These are phyloP conservation scores for Lordiphosa andalusiaca DNA, from an alignment of 2,888 invertebrate genomes.

Conservation along the genomic window DNA sequence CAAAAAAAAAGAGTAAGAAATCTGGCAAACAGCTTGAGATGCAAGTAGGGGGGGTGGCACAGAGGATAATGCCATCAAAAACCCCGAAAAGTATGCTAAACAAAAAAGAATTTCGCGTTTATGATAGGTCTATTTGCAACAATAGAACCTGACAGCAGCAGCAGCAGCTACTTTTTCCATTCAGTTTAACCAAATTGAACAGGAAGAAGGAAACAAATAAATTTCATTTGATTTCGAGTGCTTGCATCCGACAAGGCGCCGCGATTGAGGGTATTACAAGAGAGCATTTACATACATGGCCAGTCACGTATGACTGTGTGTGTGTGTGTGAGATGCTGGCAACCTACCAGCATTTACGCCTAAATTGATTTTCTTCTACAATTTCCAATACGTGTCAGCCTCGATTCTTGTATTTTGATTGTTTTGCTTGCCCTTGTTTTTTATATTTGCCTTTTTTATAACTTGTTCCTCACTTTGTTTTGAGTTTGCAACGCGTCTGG, in stretches of 20 bases:
- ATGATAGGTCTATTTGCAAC: constrained; percentile 11
- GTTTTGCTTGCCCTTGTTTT: constrained; percentile 47
- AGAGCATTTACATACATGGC: constrained; percentile 50
- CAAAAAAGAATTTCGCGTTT: constrained; percentile 12
- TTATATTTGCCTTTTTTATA: constrained; percentile 19
- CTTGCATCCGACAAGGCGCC: constrained; percentile 52
- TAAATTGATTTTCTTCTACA: constrained; percentile 72
- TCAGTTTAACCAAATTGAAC: constrained; percentile 46
- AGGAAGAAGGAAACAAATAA: constrained; percentile 60
- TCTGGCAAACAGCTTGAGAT: constrained; percentile 36
- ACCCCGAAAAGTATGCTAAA: constrained; percentile 36
- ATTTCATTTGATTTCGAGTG: constrained; percentile 62
- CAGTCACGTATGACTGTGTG: constrained; percentile 26
- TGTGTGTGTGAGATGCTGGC: constrained; percentile 29
- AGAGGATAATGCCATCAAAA: constrained; percentile 14
- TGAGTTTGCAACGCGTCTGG: constrained; percentile 55
- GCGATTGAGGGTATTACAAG: constrained; percentile 18
- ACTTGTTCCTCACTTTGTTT: constrained; percentile 6
- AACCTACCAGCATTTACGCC: constrained; percentile 62
- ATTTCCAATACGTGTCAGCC: constrained; percentile 35
- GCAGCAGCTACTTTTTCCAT: constrained; percentile 10
- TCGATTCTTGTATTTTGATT: constrained; percentile 54
- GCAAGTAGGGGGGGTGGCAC: constrained; percentile 23
- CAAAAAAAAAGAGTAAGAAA: constrained; percentile 31
- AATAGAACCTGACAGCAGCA: constrained; percentile 5